Evolutionary conservation across 2,113 vertebrate species (phyloP), one percentile per base, ranked within the genome.

Genomic region (Ptilorrhoa leucosticta): DNA sequence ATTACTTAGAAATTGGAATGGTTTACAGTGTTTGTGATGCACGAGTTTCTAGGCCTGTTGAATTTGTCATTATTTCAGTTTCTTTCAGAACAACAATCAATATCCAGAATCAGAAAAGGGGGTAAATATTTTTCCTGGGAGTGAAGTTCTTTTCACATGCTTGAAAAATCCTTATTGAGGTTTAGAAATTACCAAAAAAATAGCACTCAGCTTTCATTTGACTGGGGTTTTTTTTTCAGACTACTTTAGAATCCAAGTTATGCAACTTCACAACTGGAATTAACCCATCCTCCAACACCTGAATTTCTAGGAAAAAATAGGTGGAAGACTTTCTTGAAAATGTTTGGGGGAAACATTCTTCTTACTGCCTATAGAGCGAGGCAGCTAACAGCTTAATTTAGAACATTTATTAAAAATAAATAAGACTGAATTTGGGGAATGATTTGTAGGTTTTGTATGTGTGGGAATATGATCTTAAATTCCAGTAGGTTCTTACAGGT

Each of bases 11-110:
- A 87, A 57, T 57, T 80, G 26, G 11, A 81, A 69, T 37, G 13
- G 23, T 65, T 86, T 81, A 48, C 61, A 61, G 28, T 61, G 28
- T 30, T 54, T 87, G 42, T 73, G 64, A 54, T 18, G 17, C 13
- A 53, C 3, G 1, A 48, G 42, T 68, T 79, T 85, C 35, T 57
- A 39, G 37, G 82, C 47, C 26, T 79, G 13, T 79, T 85, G 65
- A 63, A 71, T 75, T 90, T 83, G 26, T 57, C 47, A 73, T 53
- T 65, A 65, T 70, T 94, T 90, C 89, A 37, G 24, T 51, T 88
- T 82, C 48, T 83, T 83, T 90, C 42, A 85, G 47, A 71, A 26
- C 6, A 76, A 18, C 24, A 77, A 70, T 48, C 50, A 53, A 54
- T 71, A 83, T 83, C 24, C 20, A 70, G 28, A 79, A 61, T 75